phyloP scores from a whole-genome alignment of 2,113 vertebrate genomes.

The Muntiacus muntjak region DNA sequence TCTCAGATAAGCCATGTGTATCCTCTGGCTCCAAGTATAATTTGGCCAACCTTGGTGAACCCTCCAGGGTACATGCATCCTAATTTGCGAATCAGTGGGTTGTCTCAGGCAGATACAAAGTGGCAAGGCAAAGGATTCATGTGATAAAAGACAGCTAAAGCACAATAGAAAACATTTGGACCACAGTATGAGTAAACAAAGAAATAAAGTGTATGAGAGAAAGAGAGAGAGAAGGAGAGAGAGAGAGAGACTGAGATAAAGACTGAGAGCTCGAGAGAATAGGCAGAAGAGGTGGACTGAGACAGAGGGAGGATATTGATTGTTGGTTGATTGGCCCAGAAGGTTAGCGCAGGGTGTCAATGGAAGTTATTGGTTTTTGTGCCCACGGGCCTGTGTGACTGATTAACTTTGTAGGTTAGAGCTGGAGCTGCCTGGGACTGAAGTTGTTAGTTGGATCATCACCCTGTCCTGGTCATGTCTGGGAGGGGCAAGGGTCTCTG shows the following conservation, averaged over 20 bases:
- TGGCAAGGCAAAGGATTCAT: neutral
- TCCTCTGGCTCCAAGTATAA: neutral
- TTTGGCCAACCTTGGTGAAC: neutral
- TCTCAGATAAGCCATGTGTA: neutral
- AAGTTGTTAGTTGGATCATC: neutral
- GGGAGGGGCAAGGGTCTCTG: neutral
- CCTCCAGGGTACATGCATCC: neutral
- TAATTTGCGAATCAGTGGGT: neutral
- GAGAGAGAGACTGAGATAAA: neutral
- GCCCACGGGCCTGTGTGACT: neutral
- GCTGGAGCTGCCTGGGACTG: neutral
- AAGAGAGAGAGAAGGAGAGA: neutral
- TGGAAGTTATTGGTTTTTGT: neutral
- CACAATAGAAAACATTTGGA: constrained; percentile 8
- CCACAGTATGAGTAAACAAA: neutral
- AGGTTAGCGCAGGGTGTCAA: neutral
- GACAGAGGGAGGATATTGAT: neutral
- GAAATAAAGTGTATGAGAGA: neutral
- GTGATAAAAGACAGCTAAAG: neutral
- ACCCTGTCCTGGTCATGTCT: neutral
- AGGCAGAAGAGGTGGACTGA: neutral
- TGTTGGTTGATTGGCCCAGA: neutral
- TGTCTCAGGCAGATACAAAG: neutral
- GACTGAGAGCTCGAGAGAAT: neutral
- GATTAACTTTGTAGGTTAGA: neutral